Conservation (phyloP, 1,140 invertebrate genomes). For the Ceratosolen solmsi region DNA sequence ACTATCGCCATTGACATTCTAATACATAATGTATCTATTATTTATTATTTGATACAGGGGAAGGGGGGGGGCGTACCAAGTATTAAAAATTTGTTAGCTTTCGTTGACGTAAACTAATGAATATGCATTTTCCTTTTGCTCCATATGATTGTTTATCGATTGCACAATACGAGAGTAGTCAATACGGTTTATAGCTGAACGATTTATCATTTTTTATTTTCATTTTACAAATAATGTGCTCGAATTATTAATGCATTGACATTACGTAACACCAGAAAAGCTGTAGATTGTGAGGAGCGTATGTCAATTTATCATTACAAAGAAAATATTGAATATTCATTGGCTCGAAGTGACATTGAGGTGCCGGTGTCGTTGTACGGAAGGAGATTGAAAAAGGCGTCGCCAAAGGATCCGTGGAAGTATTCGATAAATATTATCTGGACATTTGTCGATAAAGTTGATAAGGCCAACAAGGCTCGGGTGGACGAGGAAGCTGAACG, state of each 20-base stretch:
- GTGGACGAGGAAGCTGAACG: no score
- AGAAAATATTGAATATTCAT: slow-evolving; percentile 1
- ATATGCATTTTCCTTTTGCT: not conserved
- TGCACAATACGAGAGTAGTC: not conserved
- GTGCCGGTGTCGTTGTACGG: no score
- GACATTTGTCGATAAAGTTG: not conserved
- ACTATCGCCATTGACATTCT: no score
- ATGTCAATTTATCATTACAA: not conserved
- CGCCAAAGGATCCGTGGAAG: no score
- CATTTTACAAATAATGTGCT: not conserved
- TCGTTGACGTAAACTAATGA: not conserved
- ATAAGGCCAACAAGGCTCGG: no score
- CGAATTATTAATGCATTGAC: not conserved
- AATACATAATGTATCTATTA: no score
- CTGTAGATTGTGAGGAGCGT: not conserved
- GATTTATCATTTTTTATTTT: not conserved
- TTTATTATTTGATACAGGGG: not conserved
- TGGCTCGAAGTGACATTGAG: no score
- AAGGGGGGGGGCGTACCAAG: not conserved
- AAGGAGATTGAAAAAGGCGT: no score
- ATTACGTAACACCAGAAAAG: not conserved
- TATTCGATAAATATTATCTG: slow-evolving; percentile 6
- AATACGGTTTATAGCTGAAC: not conserved
- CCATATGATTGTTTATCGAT: not conserved
- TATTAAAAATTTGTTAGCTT: not conserved